Base-by-base conservation (phyloP, 23 tunicate species). In the Oikopleura dioica region DNA sequence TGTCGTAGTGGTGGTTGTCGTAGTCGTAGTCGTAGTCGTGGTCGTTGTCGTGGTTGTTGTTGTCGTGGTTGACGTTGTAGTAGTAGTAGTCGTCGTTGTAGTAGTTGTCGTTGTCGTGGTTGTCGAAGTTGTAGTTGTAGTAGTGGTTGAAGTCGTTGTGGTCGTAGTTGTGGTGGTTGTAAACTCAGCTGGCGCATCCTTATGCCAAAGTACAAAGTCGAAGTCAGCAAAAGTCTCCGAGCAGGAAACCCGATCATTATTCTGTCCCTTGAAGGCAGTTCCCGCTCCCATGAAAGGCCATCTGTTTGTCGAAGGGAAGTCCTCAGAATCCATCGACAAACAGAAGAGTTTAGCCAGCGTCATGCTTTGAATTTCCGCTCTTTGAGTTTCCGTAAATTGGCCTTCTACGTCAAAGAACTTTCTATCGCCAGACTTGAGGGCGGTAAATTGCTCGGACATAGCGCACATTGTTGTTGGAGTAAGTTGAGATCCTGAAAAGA, bases 1-100 rank as follows among this genome's bases (percentile, higher is more conserved):
- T 21, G 72, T 63, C 31, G 72, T 63, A 2, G 72, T 63, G 16
- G 72, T 63, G n/a, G 72, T 63, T 16, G 72, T 63, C 4, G 72
- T 63, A 63, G 72, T 63, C 28, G 72, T 63, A 12, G 72, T 63
- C 4, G 72, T 63, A 63, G 72, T 63, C n/a, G 72, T 63, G 28
- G 72, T 63, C 4, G 72, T 63, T 2, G 72, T 63, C 26, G 72
- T 63, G 2, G 72, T 63, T 63, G 72, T 63, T 2, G 72, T 63
- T 2, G 72, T 63, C n/a, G 72, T 63, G 16, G 72, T 63, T 16
- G 72, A 12, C 4, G 72, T 63, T 21, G 72, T 63, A 12, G 72
- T 63, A 12, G 72, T 63, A 12, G 72, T 63, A 29, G 72, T 63
- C 16, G 72, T 63, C n/a, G 72, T 63, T 63, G 72, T 63, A 16